Conservation (phyloP, 2,797 vertebrate species). For the Odontamblyopus lacepedii region DNA sequence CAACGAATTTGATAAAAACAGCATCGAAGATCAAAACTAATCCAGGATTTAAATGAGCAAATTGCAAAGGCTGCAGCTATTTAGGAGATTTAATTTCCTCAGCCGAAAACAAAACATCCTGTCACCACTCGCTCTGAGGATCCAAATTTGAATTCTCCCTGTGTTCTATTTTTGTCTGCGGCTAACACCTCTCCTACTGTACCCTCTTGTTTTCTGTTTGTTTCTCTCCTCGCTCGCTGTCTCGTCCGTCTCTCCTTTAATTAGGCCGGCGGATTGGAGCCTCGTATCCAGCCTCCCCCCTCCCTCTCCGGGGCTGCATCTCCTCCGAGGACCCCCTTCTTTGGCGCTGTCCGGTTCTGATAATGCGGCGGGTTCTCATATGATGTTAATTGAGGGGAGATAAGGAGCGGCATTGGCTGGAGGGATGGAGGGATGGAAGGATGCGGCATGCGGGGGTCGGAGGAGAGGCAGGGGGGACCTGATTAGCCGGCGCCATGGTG, state of each 20-base stretch:
- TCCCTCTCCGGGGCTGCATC: constrained; percentile 12
- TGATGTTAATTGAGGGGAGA: constrained; percentile 79
- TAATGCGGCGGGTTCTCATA: constrained; percentile 68
- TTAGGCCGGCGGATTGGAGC: constrained; percentile 62
- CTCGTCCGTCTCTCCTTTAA: constrained; percentile 67
- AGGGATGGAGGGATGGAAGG: constrained; percentile 66
- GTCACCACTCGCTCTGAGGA: background rate
- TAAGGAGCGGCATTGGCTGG: constrained; percentile 70
- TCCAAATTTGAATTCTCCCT: constrained; percentile 3
- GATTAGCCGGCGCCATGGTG: constrained; percentile 69
- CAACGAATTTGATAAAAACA: background rate
- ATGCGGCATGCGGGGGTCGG: constrained; percentile 51
- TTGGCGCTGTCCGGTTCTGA: constrained; percentile 70
- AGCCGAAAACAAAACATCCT: background rate
- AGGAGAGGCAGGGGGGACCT: constrained; percentile 51
- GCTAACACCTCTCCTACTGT: constrained; percentile 6
- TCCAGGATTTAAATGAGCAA: background rate
- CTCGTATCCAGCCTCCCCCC: constrained; percentile 55
- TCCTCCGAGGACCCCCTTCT: constrained; percentile 63
- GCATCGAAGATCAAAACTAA: background rate
- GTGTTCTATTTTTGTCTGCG: background rate
- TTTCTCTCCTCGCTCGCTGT: constrained; percentile 44
- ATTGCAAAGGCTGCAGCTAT: background rate
- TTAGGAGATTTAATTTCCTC: background rate
- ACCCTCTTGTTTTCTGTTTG: constrained; percentile 36